Conservation (phyloP, 2,888 invertebrate species). For the Cancer borealis region DNA sequence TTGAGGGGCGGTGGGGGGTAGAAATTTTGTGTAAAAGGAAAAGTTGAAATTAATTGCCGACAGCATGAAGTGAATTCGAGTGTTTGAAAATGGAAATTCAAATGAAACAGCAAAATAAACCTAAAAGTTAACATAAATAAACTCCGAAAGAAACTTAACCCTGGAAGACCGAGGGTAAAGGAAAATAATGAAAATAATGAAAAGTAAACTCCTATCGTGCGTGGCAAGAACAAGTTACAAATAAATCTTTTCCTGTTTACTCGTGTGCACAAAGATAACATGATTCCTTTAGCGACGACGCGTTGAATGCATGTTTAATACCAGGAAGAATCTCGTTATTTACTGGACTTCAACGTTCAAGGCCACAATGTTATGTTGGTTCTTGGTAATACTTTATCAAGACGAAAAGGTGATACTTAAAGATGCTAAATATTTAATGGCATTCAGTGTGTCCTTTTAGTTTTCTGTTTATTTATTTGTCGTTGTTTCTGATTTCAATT, state of each 20-base stretch:
- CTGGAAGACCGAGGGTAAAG: neutral
- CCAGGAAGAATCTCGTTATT: neutral
- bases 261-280: neutral
- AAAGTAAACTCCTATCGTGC: too few relatives aligned
- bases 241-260: neutral
- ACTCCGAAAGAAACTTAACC: neutral
- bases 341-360: neutral
- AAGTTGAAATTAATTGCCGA: slow-evolving; percentile 32
- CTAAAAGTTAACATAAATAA: neutral
- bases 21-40: neutral
- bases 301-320: neutral
- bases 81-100: neutral
- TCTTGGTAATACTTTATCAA: too few relatives aligned
- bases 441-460: too few relatives aligned
- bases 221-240: neutral
- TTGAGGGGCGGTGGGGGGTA: neutral
- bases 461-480: too few relatives aligned
- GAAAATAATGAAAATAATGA: neutral
- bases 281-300: neutral
- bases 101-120: neutral
- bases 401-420: too few relatives aligned
- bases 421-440: too few relatives aligned
- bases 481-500: too few relatives aligned
- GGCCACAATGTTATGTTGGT: too few relatives aligned
- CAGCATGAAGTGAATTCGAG: neutral